Conservation (phyloP, 2,797 vertebrate genomes). For the Melanotaenia pygmaea region DNA sequence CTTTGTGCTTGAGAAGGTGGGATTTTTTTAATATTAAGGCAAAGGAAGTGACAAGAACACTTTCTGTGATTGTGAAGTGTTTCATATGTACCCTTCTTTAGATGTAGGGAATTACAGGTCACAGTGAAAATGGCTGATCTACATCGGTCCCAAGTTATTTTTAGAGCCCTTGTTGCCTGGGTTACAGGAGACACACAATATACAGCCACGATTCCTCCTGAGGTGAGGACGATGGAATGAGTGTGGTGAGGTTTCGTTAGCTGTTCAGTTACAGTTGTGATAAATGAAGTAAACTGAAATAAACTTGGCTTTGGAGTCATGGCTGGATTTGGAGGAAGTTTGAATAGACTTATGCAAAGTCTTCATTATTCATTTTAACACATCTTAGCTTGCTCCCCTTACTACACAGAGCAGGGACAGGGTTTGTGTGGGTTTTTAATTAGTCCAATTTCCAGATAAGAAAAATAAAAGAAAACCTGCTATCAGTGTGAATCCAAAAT, state of each 20-base stretch:
- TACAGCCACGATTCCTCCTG: constrained; percentile 68
- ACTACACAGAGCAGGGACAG: neutral
- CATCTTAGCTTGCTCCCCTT: neutral
- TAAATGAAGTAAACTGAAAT: constrained; percentile 39
- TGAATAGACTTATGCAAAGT: constrained; percentile 15
- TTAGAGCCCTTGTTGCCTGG: constrained; percentile 85
- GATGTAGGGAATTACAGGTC: constrained; percentile 76
- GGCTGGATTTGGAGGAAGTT: constrained; percentile 29
- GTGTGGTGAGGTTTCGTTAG: constrained; percentile 26
- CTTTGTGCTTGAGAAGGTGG: neutral
- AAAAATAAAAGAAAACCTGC: neutral
- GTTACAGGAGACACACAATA: constrained; percentile 81
- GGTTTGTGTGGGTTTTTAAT: neutral
- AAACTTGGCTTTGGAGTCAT: constrained; percentile 34
- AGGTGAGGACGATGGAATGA: constrained; percentile 70
- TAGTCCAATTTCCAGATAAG: neutral
- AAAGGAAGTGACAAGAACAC: constrained; percentile 31
- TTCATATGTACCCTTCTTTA: constrained; percentile 64
- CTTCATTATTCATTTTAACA: constrained; percentile 40
- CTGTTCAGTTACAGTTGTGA: constrained; percentile 35
- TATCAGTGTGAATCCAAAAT: neutral
- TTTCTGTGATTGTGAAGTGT: constrained; percentile 39
- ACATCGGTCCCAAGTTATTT: constrained; percentile 81
- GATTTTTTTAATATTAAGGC: constrained; percentile 18
- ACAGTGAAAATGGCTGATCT: constrained; percentile 77